These are phyloP conservation scores for Cheilosia soror DNA, from an alignment of 2,888 invertebrate species.

Conservation along the genomic window DNA sequence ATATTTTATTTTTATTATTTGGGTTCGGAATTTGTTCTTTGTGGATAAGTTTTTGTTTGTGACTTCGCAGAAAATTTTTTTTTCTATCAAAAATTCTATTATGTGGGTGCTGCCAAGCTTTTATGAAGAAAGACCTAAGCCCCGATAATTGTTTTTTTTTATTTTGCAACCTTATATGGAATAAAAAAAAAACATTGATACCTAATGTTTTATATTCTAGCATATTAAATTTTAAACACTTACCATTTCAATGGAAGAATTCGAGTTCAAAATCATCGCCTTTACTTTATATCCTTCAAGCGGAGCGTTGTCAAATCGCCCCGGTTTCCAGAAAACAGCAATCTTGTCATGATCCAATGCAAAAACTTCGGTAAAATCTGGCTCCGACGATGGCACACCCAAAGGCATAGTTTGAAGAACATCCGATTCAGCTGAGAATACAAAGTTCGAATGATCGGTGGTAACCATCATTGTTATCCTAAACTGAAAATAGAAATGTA, in stretches of 20 bases:
- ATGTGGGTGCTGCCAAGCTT: no score
- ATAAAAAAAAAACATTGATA: no score
- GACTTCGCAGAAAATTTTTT: no score
- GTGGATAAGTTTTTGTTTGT: no score
- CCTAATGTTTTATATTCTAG: not conserved
- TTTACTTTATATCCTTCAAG: conserved; percentile 93
- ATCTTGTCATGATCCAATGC: conserved; percentile 93
- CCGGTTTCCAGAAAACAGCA: conserved; percentile 94
- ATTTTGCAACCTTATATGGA: no score
- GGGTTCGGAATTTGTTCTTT: no score
- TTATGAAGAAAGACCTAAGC: no score
- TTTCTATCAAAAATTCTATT: no score
- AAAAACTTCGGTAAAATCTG: conserved; percentile 89
- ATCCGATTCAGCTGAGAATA: conserved; percentile 90
- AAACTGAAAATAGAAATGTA: conserved; percentile 90
- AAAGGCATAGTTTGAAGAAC: conserved; percentile 90
- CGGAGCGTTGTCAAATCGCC: conserved; percentile 94
- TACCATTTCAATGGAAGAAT: conserved; percentile 88
- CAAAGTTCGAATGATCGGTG: conserved; percentile 85
- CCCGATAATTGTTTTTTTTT: no score
- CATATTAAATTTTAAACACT: conserved; percentile 2
- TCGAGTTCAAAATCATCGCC: conserved; percentile 86
- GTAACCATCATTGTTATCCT: conserved; percentile 90
- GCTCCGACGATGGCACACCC: conserved; percentile 91
- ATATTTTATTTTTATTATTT: no score